Conservation (phyloP, 2,113 vertebrate species). For the Apistogramma diplotaenia region DNA sequence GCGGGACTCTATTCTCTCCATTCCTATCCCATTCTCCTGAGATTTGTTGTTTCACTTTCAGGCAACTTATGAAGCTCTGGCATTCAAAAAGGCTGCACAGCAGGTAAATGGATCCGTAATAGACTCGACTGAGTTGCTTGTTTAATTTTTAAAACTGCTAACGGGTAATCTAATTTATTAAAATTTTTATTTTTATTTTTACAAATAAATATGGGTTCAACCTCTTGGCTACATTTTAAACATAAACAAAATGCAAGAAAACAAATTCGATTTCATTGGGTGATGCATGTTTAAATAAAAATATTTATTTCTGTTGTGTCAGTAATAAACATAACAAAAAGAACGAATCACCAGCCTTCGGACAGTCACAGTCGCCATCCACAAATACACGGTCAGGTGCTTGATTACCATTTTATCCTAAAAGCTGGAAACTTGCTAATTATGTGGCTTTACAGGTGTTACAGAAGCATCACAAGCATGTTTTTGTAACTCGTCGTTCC, state of each 20-base stretch:
- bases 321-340: background rate
- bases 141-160: background rate
- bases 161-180: background rate
- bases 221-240: background rate
- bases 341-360: background rate
- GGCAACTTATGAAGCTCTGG: background rate
- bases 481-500: constrained; percentile 10
- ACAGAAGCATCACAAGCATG: background rate
- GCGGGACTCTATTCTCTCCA: background rate
- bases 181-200: too few relatives aligned
- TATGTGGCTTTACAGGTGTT: background rate
- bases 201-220: background rate
- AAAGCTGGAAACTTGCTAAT: background rate
- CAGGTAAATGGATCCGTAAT: background rate
- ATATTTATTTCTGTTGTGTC: background rate
- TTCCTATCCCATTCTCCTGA: too few relatives aligned
- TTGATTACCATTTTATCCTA: background rate
- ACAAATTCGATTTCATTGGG: background rate
- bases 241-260: background rate
- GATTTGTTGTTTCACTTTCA: background rate
- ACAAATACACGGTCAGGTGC: background rate
- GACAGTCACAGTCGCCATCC: background rate
- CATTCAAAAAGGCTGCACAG: background rate
- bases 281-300: background rate
- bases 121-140: background rate